Evolutionary conservation across 2,113 vertebrate genomes (phyloP).

Genomic region (Ailuropoda melanoleuca): DNA sequence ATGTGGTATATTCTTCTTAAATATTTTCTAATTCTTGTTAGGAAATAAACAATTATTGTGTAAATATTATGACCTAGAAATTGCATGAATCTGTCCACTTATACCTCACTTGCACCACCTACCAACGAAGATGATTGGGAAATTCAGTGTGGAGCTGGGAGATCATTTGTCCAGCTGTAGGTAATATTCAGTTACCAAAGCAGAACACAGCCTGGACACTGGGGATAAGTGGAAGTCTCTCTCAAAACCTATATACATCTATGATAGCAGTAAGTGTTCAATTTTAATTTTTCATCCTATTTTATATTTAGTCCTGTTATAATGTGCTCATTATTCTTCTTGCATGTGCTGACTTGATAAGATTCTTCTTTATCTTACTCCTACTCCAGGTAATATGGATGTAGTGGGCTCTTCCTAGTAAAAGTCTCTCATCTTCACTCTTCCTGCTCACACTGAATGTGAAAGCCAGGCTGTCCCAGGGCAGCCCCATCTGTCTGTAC

Average conservation of each 20-base stretch:
- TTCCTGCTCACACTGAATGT: background rate
- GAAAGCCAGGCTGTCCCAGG: background rate
- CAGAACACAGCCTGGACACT: background rate
- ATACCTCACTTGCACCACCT: background rate
- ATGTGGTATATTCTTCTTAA: background rate
- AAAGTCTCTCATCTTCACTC: background rate
- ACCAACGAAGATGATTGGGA: background rate
- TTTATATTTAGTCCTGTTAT: background rate
- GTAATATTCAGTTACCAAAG: background rate
- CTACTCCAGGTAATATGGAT: background rate
- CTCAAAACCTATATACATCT: background rate
- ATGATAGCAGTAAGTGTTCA: background rate
- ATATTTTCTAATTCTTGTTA: background rate
- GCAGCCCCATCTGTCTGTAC: fast-evolving
- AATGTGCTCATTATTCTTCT: background rate
- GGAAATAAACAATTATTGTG: background rate
- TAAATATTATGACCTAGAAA: background rate
- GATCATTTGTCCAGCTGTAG: background rate
- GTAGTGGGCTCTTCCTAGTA: too few species aligned
- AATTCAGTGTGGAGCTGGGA: background rate
- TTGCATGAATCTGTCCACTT: background rate
- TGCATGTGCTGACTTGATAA: background rate
- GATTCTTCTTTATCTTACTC: background rate
- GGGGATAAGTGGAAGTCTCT: background rate
- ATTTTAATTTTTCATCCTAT: background rate